These are phyloP conservation scores for Lepidurus arcticus DNA, from an alignment of 1,140 invertebrate genomes.

Conservation along the genomic window DNA sequence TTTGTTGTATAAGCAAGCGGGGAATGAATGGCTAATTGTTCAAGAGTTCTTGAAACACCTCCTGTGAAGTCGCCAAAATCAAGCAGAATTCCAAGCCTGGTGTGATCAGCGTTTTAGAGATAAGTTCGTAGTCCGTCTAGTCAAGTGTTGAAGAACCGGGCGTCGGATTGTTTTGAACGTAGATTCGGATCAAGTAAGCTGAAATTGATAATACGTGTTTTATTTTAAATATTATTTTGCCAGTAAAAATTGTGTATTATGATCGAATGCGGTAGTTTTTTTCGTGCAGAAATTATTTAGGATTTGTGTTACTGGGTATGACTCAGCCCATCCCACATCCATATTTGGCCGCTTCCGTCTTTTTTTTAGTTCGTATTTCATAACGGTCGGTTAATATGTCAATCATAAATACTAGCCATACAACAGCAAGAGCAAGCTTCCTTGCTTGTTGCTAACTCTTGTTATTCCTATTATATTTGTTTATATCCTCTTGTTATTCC, in stretches of 20 bases:
- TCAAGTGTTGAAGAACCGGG: background rate
- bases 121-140: background rate
- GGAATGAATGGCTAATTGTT: too few species aligned
- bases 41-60: too few species aligned
- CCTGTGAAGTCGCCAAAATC: too few species aligned
- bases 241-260: background rate
- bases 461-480: too few species aligned
- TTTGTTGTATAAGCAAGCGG: too few species aligned
- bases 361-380: constrained; percentile 23
- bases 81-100: background rate
- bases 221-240: background rate
- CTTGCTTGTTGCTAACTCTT: too few species aligned
- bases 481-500: too few species aligned
- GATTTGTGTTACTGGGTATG: constrained; percentile 15
- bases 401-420: too few species aligned
- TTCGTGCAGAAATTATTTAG: constrained; percentile 28
- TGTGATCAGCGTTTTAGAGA: background rate
- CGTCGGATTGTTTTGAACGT: background rate
- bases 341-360: constrained; percentile 23
- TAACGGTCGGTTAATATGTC: background rate
- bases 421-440: too few species aligned
- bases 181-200: background rate
- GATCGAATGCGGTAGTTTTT: background rate
- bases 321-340: constrained; percentile 26
- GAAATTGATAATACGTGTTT: background rate